phyloP scores from a whole-genome alignment of 2,113 vertebrate species.

The Propithecus coquereli region DNA sequence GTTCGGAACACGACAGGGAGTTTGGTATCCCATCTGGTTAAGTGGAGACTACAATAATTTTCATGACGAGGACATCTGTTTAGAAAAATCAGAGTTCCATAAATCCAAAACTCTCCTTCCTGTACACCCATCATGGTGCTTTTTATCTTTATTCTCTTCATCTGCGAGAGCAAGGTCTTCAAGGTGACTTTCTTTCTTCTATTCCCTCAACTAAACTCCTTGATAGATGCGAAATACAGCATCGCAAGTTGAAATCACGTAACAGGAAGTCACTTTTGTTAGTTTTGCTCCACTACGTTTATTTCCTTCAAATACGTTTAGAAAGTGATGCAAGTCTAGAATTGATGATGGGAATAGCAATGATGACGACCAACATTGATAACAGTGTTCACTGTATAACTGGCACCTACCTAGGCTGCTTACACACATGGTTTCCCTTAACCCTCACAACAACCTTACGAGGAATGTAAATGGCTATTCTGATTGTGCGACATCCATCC shows the following conservation, averaged over 20 bases:
- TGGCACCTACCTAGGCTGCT: not conserved
- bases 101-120: constrained; percentile 50
- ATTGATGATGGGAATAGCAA: not conserved
- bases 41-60: constrained; percentile 74
- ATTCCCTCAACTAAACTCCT: not conserved
- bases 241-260: not conserved
- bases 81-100: constrained; percentile 65
- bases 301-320: not conserved
- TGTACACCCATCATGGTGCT: not conserved
- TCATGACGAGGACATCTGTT: constrained; percentile 75
- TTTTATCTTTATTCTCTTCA: not conserved
- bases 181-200: not conserved
- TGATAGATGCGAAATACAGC: not conserved
- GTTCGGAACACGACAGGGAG: constrained; percentile 74
- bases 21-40: constrained; percentile 78
- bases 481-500: not conserved
- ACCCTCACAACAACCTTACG: not conserved
- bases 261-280: not conserved
- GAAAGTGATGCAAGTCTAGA: not conserved
- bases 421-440: not conserved
- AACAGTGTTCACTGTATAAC: not conserved
- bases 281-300: not conserved
- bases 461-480: not conserved
- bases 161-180: not conserved
- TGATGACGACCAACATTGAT: not conserved